Percentiles rank a stretch among this genome's conserved stretches.
Evolutionary conservation across 2,888 invertebrate genomes (phyloP).

Genomic region (Limenitis camilla): DNA sequence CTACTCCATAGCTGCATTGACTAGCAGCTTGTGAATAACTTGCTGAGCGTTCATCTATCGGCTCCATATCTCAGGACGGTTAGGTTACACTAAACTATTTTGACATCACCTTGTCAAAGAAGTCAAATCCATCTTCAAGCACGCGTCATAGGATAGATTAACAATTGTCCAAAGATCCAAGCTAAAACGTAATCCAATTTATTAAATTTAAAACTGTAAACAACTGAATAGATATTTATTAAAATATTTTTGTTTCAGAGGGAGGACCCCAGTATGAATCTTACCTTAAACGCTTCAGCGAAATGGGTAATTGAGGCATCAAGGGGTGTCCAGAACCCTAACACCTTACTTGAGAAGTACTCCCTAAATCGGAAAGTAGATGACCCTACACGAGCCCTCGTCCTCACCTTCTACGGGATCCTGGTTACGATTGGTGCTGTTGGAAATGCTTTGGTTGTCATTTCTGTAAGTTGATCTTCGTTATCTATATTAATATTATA

Average conservation of each 20-base stretch:
- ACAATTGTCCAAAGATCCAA: too few relatives aligned
- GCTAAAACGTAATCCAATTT: too few relatives aligned
- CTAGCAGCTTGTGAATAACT: too few relatives aligned
- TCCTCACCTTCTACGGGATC: constrained; percentile 81
- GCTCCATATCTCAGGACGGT: too few relatives aligned
- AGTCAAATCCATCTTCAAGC: too few relatives aligned
- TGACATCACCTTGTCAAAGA: too few relatives aligned
- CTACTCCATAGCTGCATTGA: too few relatives aligned
- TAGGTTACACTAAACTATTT: too few relatives aligned
- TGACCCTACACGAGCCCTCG: constrained; percentile 78
- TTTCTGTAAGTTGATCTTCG: constrained; percentile 63
- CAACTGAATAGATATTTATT: too few relatives aligned
- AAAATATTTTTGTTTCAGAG: constrained; percentile 54
- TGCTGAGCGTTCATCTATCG: too few relatives aligned
- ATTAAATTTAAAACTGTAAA: too few relatives aligned
- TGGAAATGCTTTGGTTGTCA: constrained; percentile 90
- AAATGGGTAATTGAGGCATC: constrained; percentile 65
- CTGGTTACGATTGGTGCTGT: constrained; percentile 87
- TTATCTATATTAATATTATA: not conserved
- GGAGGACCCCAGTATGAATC: constrained; percentile 52
- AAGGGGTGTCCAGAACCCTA: constrained; percentile 54
- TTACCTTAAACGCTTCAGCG: constrained; percentile 55
- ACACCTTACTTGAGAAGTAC: constrained; percentile 75
- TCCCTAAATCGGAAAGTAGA: constrained; percentile 81
- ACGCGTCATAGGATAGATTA: too few relatives aligned